Evolutionary conservation across 2,113 vertebrate genomes (phyloP), one percentile per base, ranked within the genome.

Genomic region (Diphyllodes magnificus): DNA sequence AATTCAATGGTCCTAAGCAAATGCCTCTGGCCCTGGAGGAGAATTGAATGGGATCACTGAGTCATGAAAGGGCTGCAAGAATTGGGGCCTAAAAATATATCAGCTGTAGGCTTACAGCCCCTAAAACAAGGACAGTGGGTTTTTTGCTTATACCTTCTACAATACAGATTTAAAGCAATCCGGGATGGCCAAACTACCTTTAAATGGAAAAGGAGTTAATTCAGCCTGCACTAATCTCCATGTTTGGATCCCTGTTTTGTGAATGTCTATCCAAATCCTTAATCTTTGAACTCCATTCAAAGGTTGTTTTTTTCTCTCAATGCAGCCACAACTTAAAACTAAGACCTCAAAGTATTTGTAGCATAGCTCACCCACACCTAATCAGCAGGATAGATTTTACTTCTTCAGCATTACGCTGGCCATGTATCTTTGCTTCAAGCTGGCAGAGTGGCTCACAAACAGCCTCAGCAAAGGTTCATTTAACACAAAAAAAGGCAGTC

Each of bases 301-400:
- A 37, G 47, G 19, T 4, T 2, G 0, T 7, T 64, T 84, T 65
- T 82, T 50, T 16, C 27, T 39, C 37, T 87, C 2, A 0, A 0
- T 2, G 1, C 4, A 47, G 30, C 7, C 19, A 73, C 27, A 76
- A 31, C 1, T 39, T 28, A 51, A 54, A 84, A 56, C 13, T 12
- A 60, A 73, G 27, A 51, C 13, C 30, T 71, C 37, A 2, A 6
- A 5, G 7, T 64, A 37, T 37, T 28, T 56, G 9, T 49, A n/a
- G 27, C 16, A 18, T 7, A 68, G 35, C 13, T 89, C 7, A 23
- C 11, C 23, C 25, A 37, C 22, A 47, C 16, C 37, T 31, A 5
- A 2, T 53, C 28, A 61, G 15, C 64, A 78, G 45, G 35, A 42
- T 15, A 51, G 11, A 10, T 59, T 83, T 78, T 70, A 66, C 30